These are phyloP conservation scores for Acanthurus tractus DNA, from an alignment of 2,797 vertebrate genomes.

Conservation along the genomic window DNA sequence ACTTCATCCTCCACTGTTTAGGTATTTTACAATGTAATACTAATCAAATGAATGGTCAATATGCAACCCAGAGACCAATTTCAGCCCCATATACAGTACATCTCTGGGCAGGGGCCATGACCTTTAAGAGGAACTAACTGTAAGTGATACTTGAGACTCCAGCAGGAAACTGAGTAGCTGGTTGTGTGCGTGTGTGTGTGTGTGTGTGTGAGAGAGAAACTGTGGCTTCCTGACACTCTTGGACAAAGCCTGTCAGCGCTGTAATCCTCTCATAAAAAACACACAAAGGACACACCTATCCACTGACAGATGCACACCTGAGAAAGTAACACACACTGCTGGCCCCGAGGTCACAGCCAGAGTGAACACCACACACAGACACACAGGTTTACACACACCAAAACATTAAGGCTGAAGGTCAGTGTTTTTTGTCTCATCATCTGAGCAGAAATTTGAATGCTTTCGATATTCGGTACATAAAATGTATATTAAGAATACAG, in stretches of 20 bases:
- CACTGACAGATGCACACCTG: slow-evolving; percentile 60
- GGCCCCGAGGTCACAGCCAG: slow-evolving; percentile 48
- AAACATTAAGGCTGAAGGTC: background rate
- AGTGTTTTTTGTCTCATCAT: background rate
- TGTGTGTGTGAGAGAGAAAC: background rate
- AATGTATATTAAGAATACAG: background rate
- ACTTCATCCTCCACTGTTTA: background rate
- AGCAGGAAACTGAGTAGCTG: background rate
- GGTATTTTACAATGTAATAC: background rate
- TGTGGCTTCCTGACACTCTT: slow-evolving; percentile 54
- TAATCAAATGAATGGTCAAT: background rate
- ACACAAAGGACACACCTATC: slow-evolving; percentile 47
- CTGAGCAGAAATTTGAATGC: background rate
- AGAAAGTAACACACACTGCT: slow-evolving; percentile 69
- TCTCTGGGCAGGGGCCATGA: slow-evolving; percentile 18
- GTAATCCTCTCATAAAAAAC: slow-evolving; percentile 49
- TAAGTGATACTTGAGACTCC: slow-evolving; percentile 57
- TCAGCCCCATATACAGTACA: background rate
- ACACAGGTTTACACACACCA: background rate
- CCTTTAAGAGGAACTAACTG: slow-evolving; percentile 37
- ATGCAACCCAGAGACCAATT: background rate
- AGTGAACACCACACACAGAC: slow-evolving; percentile 36
- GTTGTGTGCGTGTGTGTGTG: too few relatives aligned
- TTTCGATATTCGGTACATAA: too few relatives aligned
- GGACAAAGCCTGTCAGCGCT: slow-evolving; percentile 63